Base-by-base conservation (phyloP, 2,888 invertebrate genomes). In the Lymantria monacha region DNA sequence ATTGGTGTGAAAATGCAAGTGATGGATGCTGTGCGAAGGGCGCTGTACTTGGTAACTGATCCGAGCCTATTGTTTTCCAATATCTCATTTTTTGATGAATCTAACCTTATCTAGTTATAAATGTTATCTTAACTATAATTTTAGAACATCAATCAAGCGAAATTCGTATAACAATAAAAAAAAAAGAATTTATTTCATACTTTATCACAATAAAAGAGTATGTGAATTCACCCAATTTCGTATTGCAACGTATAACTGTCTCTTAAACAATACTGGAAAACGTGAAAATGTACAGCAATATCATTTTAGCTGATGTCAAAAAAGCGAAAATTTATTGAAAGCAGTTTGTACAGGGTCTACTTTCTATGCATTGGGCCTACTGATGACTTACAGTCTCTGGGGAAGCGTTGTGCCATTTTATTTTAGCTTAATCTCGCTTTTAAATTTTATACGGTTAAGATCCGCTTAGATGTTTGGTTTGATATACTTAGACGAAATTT, bases 271-370 rank as follows among this genome's bases (percentile, higher is more conserved):
- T 42, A 37, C 50, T 46, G 42, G 37, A 30, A 9, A 30, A 30
- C 33, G 53, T 56, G 52, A 61, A 59, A 63, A 62, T 63, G 57
- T 45, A 44, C 60, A 51, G 51, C 57, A 55, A 59, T 53, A 53
- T 55, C 57, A 64, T 64, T 63, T 66, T 51, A 46, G 60, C 49
- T 38, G 55, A 51, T 64, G 64, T 64, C 66, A 64, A 53, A 66
- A 64, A 50, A 43, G 46, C 42, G 3, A 43, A 60, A n/a, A 64
- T 64, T 66, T 64, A 64, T 66, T 48, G 44, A 50, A 12, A 47
- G 1, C 30, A 43, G 49, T 51, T 48, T 37, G 48, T 38, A 42
- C 42, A 43, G 30, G 22, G 49, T 60, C 63, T 66, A 50, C 61
- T 64, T 54, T 58, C 53, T 57, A 63, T 63, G 61, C 67, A 58